Evolutionary conservation across 2,797 vertebrate species (phyloP).

Genomic region (Heteromormyrus szaboi): DNA sequence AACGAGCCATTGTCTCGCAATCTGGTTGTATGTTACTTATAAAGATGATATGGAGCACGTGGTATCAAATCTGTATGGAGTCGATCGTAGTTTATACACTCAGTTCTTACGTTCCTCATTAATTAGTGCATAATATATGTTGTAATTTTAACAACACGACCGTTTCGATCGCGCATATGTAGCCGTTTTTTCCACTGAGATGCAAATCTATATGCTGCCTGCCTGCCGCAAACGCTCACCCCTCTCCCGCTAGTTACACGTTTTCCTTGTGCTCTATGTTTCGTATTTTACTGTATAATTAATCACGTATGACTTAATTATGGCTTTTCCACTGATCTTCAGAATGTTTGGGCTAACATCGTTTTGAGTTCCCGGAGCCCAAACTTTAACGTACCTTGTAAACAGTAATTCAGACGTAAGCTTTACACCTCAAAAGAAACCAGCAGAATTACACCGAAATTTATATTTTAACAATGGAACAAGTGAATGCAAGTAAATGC

Average conservation of each 20-base stretch:
- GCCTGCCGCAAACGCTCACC: not conserved
- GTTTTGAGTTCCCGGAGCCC: not conserved
- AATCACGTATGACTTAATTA: not conserved
- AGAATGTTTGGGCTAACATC: not conserved
- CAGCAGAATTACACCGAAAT: not conserved
- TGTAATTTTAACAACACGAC: not conserved
- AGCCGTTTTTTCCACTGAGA: not conserved
- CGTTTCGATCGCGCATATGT: not conserved
- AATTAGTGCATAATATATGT: not conserved
- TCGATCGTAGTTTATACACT: not conserved
- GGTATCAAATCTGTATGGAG: not conserved
- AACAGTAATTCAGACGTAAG: not conserved
- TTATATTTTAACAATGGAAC: not conserved
- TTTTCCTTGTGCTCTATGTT: not conserved
- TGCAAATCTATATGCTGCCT: not conserved
- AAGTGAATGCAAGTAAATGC: not conserved
- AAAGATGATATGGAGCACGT: not conserved
- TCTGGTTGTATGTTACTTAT: not conserved
- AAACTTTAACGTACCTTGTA: not conserved
- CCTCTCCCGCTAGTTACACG: not conserved
- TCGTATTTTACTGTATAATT: not conserved
- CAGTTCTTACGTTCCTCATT: not conserved
- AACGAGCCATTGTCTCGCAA: not conserved
- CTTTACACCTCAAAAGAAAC: not conserved
- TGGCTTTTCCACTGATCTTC: not conserved